These are phyloP conservation scores for Gallinago stenura DNA, from an alignment of 2,797 vertebrate genomes.

Conservation along the genomic window DNA sequence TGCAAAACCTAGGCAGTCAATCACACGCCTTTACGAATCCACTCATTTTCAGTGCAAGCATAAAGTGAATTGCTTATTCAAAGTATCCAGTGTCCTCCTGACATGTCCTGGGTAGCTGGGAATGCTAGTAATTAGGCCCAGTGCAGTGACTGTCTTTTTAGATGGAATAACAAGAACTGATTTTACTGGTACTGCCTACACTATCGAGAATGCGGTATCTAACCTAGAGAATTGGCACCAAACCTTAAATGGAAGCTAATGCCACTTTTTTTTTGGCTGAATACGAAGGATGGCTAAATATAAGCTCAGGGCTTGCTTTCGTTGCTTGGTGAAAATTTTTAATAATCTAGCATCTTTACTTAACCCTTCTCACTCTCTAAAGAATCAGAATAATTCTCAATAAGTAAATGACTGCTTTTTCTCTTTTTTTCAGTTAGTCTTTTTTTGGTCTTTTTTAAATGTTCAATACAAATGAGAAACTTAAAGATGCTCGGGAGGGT, in stretches of 20 bases:
- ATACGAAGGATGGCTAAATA: background rate
- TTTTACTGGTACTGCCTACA: background rate
- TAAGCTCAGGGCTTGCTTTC: background rate
- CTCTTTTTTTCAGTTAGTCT: background rate
- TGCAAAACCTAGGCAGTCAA: conserved; percentile 29
- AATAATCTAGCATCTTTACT: background rate
- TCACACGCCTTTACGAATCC: background rate
- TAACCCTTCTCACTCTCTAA: background rate
- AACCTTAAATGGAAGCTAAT: background rate
- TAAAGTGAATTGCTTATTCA: conserved; percentile 39
- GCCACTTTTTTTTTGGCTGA: background rate
- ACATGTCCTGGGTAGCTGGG: background rate
- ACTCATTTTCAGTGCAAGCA: background rate
- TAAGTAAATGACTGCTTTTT: background rate
- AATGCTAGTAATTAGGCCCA: background rate
- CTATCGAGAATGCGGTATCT: background rate
- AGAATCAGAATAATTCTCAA: background rate
- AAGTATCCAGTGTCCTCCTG: background rate
- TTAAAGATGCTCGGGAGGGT: background rate
- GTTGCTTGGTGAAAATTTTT: background rate
- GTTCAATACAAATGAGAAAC: background rate
- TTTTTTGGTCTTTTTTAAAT: background rate
- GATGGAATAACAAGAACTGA: background rate
- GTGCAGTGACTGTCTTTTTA: background rate
- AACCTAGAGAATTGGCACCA: background rate